These are phyloP conservation scores for Montipora foliosa DNA, from an alignment of 64 coral and sea anemone genomes.

Conservation along the genomic window DNA sequence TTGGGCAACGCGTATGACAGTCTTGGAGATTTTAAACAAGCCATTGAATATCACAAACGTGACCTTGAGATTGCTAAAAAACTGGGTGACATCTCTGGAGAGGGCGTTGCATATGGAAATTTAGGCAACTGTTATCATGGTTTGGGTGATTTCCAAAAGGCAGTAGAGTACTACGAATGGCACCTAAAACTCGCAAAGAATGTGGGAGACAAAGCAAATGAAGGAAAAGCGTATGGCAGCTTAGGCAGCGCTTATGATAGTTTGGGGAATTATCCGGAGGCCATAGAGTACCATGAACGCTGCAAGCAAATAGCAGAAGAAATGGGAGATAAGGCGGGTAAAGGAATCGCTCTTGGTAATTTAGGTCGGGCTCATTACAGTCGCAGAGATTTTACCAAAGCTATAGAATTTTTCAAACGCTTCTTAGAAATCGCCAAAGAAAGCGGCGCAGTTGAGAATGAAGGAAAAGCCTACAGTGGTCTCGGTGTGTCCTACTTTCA, in stretches of 20 bases:
- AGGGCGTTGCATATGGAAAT: neutral
- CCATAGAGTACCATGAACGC: constrained; percentile 9
- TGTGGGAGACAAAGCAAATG: neutral
- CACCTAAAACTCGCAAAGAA: neutral
- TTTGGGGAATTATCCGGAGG: neutral
- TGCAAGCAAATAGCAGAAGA: neutral
- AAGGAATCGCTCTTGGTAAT: neutral
- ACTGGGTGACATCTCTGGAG: neutral
- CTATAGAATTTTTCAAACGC: neutral
- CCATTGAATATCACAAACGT: neutral
- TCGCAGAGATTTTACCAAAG: neutral
- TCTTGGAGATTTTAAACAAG: neutral
- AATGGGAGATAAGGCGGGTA: neutral
- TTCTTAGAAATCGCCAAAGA: neutral
- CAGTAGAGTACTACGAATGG: neutral
- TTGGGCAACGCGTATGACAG: neutral
- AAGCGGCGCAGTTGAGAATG: neutral
- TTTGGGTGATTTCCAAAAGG: neutral
- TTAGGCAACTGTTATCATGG: neutral
- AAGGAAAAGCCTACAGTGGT: neutral
- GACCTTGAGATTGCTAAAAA: neutral
- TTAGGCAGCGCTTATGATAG: neutral
- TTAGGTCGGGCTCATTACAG: neutral
- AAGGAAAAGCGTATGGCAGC: neutral
- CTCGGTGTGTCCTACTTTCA: neutral